phyloP scores from a whole-genome alignment of 2,113 vertebrate genomes.

The Rhea pennata region DNA sequence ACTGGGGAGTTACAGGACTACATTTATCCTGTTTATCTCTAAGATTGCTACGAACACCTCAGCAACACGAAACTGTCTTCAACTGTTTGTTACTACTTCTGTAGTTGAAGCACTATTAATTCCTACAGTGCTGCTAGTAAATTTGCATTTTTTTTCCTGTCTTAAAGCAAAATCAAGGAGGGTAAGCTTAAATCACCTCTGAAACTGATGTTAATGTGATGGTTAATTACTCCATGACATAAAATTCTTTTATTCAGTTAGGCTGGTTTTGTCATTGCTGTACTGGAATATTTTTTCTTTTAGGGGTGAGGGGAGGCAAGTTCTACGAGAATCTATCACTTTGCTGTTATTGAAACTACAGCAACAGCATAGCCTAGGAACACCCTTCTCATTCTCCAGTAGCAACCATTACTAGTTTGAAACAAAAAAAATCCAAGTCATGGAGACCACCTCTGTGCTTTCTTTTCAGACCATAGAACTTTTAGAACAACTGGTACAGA shows the following conservation, averaged over 20 bases:
- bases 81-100: neutral
- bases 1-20: accelerated
- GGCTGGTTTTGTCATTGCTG: neutral
- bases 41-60: neutral
- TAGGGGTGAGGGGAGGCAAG: neutral
- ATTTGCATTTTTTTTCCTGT: neutral
- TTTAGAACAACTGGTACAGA: accelerated
- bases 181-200: neutral
- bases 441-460: neutral
- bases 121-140: accelerated
- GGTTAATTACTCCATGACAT: neutral
- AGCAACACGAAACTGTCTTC: neutral
- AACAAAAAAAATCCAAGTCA: neutral
- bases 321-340: neutral
- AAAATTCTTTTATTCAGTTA: neutral
- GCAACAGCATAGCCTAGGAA: neutral
- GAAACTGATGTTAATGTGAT: neutral
- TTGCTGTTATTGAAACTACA: neutral
- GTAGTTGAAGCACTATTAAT: accelerated
- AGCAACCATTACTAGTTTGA: neutral
- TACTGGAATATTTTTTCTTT: neutral
- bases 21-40: accelerated
- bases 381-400: neutral
- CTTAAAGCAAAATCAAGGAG: neutral
- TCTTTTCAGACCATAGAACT: neutral